phyloP scores from a whole-genome alignment of 2,888 invertebrate species.

The Unio pictorum region DNA sequence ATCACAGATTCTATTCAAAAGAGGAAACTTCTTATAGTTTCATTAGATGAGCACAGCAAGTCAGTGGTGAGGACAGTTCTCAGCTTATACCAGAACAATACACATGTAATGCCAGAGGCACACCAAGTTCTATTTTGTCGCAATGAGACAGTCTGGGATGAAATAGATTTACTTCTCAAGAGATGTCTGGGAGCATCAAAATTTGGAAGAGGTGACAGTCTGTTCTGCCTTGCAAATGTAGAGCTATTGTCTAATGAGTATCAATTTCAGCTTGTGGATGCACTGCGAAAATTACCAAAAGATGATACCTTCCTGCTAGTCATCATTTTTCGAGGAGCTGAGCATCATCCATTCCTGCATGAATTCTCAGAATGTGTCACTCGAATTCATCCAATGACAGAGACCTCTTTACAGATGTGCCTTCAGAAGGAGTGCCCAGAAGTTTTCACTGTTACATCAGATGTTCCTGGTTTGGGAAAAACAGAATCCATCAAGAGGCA shows the following conservation, averaged over 20 bases:
- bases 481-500: conserved; percentile 22
- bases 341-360: conserved; percentile 38
- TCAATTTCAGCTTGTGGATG: conserved; percentile 37
- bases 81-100: conserved; percentile 36
- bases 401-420: conserved; percentile 9
- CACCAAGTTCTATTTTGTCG: conserved; percentile 43
- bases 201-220: conserved; percentile 1
- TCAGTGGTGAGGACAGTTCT: conserved; percentile 37
- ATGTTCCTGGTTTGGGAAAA: conserved; percentile 44
- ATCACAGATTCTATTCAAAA: conserved; percentile 34
- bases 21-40: conserved; percentile 30
- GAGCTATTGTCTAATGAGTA: conserved; percentile 39
- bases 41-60: conserved; percentile 35
- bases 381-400: conserved; percentile 20
- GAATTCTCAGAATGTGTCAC: conserved; percentile 20
- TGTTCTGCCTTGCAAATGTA: conserved; percentile 44
- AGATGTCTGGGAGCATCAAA: conserved; percentile 27
- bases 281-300: conserved; percentile 12
- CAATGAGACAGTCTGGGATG: conserved; percentile 36
- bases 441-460: conserved; percentile 34
- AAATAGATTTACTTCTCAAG: conserved; percentile 35
- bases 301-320: conserved; percentile 18
- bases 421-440: conserved; percentile 17
- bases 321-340: conserved; percentile 38
- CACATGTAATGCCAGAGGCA: conserved; percentile 34